Evolutionary conservation across 2,797 vertebrate species (phyloP).

Genomic region (Notoglanidium macrostoma): DNA sequence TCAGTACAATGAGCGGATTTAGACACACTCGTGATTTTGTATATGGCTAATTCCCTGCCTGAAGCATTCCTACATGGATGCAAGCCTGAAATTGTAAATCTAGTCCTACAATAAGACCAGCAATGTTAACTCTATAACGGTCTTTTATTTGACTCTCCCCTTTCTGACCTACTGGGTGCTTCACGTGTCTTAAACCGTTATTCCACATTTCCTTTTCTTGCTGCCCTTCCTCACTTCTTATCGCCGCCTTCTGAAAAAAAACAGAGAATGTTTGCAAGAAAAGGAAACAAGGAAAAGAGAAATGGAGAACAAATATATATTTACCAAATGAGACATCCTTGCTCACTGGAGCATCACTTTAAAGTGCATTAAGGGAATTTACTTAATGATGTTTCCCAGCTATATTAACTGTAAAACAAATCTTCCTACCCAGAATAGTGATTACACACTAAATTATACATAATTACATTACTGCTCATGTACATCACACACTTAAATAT

Average conservation of each 20-base stretch:
- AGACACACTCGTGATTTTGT: not conserved
- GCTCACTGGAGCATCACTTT: not conserved
- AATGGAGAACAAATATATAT: not conserved
- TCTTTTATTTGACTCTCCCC: not conserved
- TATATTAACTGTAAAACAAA: slow-evolving; percentile 1
- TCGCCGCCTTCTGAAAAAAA: not conserved
- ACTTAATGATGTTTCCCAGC: not conserved
- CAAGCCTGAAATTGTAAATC: not conserved
- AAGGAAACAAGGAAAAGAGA: not conserved
- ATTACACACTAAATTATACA: not conserved
- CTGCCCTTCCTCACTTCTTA: not conserved
- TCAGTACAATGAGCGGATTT: not conserved
- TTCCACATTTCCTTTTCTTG: not conserved
- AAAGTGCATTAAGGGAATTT: slow-evolving; percentile 1
- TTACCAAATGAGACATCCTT: not conserved
- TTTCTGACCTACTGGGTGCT: not conserved
- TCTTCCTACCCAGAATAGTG: not conserved
- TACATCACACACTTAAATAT: not conserved
- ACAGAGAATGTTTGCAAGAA: not conserved
- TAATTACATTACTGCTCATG: slow-evolving; percentile 3
- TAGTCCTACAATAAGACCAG: not conserved
- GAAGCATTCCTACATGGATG: not conserved
- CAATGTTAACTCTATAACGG: not conserved
- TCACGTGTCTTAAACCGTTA: not conserved
- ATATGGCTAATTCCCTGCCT: not conserved